phyloP scores from a whole-genome alignment of 2,888 invertebrate genomes.

The Apotomis turbidana region DNA sequence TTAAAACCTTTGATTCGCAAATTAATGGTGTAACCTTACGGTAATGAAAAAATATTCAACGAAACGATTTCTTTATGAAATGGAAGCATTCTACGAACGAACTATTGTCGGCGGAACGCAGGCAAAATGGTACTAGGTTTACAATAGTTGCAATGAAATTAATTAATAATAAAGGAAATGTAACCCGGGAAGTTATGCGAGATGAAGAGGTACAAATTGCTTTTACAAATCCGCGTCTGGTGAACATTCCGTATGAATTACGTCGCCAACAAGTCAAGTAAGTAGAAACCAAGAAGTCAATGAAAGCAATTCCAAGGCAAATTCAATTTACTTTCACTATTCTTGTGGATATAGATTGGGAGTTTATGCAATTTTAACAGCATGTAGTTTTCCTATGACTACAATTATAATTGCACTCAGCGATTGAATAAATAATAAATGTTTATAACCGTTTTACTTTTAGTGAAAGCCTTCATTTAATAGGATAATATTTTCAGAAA shows the following conservation, averaged over 20 bases:
- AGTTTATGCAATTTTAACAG: conserved; percentile 54
- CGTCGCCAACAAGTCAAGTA: conserved; percentile 41
- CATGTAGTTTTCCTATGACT: conserved; percentile 49
- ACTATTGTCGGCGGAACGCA: too few species aligned
- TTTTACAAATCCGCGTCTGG: conserved; percentile 13
- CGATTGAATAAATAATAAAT: too few species aligned
- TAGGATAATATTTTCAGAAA: not conserved
- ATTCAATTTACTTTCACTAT: conserved; percentile 62
- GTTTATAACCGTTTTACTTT: conserved; percentile 1
- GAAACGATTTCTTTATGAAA: too few species aligned
- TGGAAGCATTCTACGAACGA: too few species aligned
- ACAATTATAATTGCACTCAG: not conserved
- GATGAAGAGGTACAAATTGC: conserved; percentile 25
- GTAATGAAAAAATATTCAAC: too few species aligned
- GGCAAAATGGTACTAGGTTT: too few species aligned
- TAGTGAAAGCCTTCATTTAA: not conserved
- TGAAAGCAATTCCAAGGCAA: conserved; percentile 46
- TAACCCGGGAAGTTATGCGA: conserved; percentile 11
- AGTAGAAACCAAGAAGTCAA: conserved; percentile 55
- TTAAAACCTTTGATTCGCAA: too few species aligned
- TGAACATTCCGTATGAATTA: conserved; percentile 22
- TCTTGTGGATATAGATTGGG: conserved; percentile 52
- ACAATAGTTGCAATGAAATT: too few species aligned
- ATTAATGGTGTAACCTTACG: too few species aligned
- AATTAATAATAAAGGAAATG: too few species aligned